phyloP scores from a whole-genome alignment of 2,888 invertebrate genomes.

The Drosophila buzzatii region DNA sequence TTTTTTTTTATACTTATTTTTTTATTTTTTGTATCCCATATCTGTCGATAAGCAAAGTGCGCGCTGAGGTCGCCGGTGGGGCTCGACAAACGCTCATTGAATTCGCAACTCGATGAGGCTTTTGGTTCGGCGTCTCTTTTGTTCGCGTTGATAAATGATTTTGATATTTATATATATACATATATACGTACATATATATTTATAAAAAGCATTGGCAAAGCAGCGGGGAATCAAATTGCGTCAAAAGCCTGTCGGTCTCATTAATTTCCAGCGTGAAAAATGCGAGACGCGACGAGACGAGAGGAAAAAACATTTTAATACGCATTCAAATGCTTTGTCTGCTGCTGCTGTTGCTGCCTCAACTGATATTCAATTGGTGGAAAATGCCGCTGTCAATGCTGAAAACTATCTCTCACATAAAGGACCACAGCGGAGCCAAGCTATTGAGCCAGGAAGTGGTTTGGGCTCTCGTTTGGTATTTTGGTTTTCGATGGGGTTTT shows the following conservation, averaged over 20 bases:
- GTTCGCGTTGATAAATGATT: constrained; percentile 75
- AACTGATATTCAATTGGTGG: constrained; percentile 79
- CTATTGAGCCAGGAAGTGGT: constrained; percentile 59
- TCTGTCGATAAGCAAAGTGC: constrained; percentile 48
- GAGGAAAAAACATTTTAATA: constrained; percentile 61
- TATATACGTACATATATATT: constrained; percentile 3
- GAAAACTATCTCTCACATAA: constrained; percentile 76
- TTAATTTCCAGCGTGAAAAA: constrained; percentile 66
- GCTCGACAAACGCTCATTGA: constrained; percentile 65
- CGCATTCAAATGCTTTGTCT: constrained; percentile 70
- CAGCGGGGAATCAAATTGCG: constrained; percentile 78
- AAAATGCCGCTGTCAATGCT: constrained; percentile 66
- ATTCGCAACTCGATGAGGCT: constrained; percentile 49
- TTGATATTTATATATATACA: constrained; percentile 27
- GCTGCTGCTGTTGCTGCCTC: constrained; percentile 33
- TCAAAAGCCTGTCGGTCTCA: constrained; percentile 80
- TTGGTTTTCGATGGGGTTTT: constrained; percentile 1
- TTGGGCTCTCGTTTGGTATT: constrained; percentile 12
- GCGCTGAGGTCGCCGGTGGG: constrained; percentile 17
- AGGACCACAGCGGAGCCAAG: constrained; percentile 30
- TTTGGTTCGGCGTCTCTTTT: constrained; percentile 60
- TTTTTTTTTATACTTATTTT: not conserved
- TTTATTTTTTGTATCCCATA: not conserved
- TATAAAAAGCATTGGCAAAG: constrained; percentile 52
- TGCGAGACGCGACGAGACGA: constrained; percentile 26